Base-by-base conservation (phyloP, 2,113 vertebrate genomes). In the Carassius gibelio region DNA sequence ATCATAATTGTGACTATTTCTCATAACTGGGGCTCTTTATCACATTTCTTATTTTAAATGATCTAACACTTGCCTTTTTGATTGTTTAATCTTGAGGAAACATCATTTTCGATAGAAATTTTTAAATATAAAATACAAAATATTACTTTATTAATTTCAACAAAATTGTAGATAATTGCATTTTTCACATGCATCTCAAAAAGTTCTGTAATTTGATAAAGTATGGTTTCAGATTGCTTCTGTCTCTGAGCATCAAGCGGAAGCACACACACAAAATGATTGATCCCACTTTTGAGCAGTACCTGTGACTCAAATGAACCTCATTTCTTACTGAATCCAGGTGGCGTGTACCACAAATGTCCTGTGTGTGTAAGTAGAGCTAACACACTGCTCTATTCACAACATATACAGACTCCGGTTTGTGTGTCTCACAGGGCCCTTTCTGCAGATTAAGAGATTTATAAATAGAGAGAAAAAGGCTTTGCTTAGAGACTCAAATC, bases 371-470 rank as follows among this genome's bases (percentile, higher is more conserved):
- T 75, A 15, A 26, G 81, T 80, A 10, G n/a, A n/a, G 19, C 45
- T 30, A 26, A 81, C 45, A 23, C 57, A 42, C 48, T 42, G 21
- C 10, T 30, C 36, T 81, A 81, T 81, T 66, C 38, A 81, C 30
- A 69, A 52, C 83, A 72, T 61, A 77, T 62, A 59, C 30, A n/a
- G 34, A 30, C 69, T 64, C 64, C 30, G 87, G 83, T 82, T 72
- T 77, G 36, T 72, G 79, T 84, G 84, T 71, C 85, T 91, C 85
- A 68, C 82, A 88, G 88, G 92, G 89, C 89, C 91, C 75, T 79
- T 62, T 88, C 83, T 85, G 78, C 74, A 88, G 85, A 87, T 87
- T 88, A 87, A 87, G 83, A 87, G 85, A 85, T 88, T 87, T 87
- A 83, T 85, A 88, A 88, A 88, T 82, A 82, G 82, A 85, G 76